phyloP scores from a whole-genome alignment of 2,113 vertebrate genomes.

The Syngnathus scovelli region DNA sequence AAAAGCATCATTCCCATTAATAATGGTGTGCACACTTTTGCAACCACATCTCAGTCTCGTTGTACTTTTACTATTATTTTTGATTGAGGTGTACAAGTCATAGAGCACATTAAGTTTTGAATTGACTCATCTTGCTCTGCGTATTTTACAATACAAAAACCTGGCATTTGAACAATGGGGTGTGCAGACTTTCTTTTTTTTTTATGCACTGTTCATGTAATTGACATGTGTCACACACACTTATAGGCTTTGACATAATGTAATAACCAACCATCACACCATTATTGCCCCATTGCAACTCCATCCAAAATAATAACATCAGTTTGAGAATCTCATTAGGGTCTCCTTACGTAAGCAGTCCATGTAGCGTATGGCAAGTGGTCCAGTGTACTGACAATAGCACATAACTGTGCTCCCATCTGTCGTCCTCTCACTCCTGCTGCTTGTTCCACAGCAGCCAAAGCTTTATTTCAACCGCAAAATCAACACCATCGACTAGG shows the following conservation, averaged over 20 bases:
- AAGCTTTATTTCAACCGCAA: neutral
- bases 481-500: neutral
- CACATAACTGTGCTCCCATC: slow-evolving; percentile 25
- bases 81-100: neutral
- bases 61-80: neutral
- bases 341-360: slow-evolving; percentile 18
- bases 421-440: slow-evolving; percentile 30
- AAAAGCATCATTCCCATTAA: too few species aligned
- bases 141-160: neutral
- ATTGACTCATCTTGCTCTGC: neutral
- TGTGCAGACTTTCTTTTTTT: neutral
- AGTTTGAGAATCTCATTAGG: slow-evolving; percentile 4
- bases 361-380: neutral
- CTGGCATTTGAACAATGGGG: neutral
- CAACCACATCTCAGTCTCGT: neutral
- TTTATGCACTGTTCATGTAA: neutral
- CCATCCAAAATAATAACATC: slow-evolving; percentile 12
- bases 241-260: slow-evolving; percentile 1
- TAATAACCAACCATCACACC: neutral
- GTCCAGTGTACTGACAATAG: neutral
- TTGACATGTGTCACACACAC: neutral
- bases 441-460: slow-evolving; percentile 21
- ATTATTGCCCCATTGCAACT: neutral
- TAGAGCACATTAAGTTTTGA: neutral
- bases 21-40: neutral